Evolutionary conservation across 1,140 invertebrate genomes (phyloP).

Genomic region (Steinernema feltiae): DNA sequence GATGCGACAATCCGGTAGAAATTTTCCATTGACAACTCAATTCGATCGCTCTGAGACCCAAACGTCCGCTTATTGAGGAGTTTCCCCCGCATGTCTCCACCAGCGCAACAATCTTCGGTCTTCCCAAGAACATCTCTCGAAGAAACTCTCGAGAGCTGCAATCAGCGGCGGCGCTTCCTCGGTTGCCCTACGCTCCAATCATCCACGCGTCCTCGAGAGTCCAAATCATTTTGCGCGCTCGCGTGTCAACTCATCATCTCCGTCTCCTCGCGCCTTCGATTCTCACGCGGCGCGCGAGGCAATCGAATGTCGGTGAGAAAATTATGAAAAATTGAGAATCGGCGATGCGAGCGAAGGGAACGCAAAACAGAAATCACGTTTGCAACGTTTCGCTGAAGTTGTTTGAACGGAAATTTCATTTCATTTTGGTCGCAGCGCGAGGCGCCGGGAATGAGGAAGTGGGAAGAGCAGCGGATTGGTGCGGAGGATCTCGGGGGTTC

Average conservation of each 20-base stretch:
- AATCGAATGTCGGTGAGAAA: not conserved
- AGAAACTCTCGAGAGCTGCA: not conserved
- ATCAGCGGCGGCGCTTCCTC: not conserved
- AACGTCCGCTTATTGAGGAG: no score
- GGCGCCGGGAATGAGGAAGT: no score
- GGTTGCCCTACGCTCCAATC: not conserved
- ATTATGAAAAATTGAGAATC: slow-evolving; percentile 11
- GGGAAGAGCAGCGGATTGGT: no score
- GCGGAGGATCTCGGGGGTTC: no score
- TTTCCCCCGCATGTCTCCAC: not conserved
- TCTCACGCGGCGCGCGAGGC: not conserved
- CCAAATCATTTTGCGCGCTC: not conserved
- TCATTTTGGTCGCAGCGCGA: no score
- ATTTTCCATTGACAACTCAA: no score
- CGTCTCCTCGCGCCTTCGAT: not conserved
- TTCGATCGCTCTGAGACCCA: no score
- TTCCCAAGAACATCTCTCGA: not conserved
- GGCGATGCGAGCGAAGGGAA: not conserved
- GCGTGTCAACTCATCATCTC: not conserved
- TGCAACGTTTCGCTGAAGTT: no score
- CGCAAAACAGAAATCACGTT: no score
- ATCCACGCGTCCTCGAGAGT: not conserved
- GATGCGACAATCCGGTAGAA: no score
- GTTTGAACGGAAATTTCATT: not conserved
- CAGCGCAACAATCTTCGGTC: not conserved